phyloP scores from a whole-genome alignment of 2,113 vertebrate genomes.

The Mola mola region DNA sequence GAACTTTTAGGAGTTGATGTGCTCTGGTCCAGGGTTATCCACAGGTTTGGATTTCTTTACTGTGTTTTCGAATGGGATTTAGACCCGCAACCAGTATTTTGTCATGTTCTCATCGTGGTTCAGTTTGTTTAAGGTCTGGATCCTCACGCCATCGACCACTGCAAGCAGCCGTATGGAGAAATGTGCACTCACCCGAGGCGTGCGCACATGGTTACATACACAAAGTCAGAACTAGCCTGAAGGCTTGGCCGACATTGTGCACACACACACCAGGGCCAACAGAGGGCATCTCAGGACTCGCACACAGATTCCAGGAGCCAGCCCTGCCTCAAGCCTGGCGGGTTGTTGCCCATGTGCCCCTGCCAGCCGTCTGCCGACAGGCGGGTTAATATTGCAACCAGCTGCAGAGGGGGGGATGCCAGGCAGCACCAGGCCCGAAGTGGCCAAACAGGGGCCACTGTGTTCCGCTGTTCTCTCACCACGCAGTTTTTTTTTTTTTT shows the following conservation, averaged over 20 bases:
- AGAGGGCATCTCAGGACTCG: slow-evolving; percentile 61
- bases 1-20: no score
- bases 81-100: no score
- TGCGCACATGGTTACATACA: slow-evolving; percentile 22
- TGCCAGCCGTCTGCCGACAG: slow-evolving; percentile 59
- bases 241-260: slow-evolving; percentile 40
- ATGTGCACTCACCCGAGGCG: slow-evolving; percentile 7
- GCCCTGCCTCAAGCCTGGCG: slow-evolving; percentile 42
- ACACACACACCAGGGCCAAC: slow-evolving; percentile 29
- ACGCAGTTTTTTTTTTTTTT: no score
- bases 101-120: slow-evolving; percentile 37
- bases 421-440: slow-evolving; percentile 59
- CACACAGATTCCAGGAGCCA: background rate
- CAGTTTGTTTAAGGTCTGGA: slow-evolving; percentile 38
- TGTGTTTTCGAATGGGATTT: no score
- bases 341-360: slow-evolving; percentile 35
- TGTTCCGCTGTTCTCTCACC: no score
- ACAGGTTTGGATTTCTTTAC: no score
- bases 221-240: slow-evolving; percentile 40
- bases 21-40: background rate
- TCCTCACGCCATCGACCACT: slow-evolving; percentile 31
- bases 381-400: slow-evolving; percentile 74
- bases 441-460: slow-evolving; percentile 61
- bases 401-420: slow-evolving; percentile 65
- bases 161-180: slow-evolving; percentile 30